Base-by-base conservation (phyloP, 2,113 vertebrate genomes). In the Psittacula cyanocephala region DNA sequence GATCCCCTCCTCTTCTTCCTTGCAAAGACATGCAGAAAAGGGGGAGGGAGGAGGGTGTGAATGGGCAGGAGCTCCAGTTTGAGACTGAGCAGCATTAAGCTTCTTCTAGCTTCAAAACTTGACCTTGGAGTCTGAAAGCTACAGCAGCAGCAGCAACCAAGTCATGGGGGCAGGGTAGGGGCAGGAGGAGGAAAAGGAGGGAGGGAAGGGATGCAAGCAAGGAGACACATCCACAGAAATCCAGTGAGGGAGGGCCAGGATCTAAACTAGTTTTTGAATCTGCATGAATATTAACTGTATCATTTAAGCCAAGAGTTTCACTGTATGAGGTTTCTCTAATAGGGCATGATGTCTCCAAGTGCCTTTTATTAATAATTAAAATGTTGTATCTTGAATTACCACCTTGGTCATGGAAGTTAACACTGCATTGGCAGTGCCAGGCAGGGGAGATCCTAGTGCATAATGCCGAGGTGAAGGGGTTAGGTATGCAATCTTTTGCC, bases 331-430 rank as follows among this genome's bases (percentile, higher is more conserved):
- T 93, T 94, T 97, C 95, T 96, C 93, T 95, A 96, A 96, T 62
- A 94, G 69, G 44, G 91, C 91, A 88, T 81, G 85, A 95, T 91
- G 94, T 88, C 95, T 97, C 93, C 86, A 97, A 97, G 95, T 6
- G 3, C 79, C 93, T 93, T 97, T 95, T 97, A 96, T 97, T 97
- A 97, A 97, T 97, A 97, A 97, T 97, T 97, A 81, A 98, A 97
- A 93, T 13, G 37, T 67, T 95, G 50, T 93, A 74, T 96, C 91
- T 97, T 5, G 11, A 96, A 97, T 97, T 96, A 97, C 96, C 53
- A 70, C 63, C 46, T 24, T 4, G 76, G 88, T 74, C 88, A 82
- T 89, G 91, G 93, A 97, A 92, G 95, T 95, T 87, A 96, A 75
- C 28, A 41, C 89, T 96, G 92, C 74, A 64, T 29, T 27, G 86